Conservation (phyloP, 92 coral and sea anemone genomes). For the Phenganax subtilis region DNA sequence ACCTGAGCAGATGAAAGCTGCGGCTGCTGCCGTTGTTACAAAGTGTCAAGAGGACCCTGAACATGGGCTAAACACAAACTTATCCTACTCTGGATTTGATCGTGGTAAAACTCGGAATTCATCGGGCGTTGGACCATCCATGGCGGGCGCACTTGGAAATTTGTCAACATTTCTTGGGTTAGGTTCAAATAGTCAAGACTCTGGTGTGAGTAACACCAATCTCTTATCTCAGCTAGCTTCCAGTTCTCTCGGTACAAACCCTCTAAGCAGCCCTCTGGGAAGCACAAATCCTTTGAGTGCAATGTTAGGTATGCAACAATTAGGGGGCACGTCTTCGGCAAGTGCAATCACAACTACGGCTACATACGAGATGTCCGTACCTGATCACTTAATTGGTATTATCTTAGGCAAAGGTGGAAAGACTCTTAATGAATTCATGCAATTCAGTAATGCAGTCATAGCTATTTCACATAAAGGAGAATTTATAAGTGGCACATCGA, state of each 20-base stretch:
- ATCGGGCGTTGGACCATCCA: conserved; percentile 56
- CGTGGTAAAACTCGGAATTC: conserved; percentile 38
- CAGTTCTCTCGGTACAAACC: conserved; percentile 66
- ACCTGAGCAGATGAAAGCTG: conserved; percentile 86
- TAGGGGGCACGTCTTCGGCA: conserved; percentile 45
- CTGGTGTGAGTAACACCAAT: conserved; percentile 54
- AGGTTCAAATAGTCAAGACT: conserved; percentile 16
- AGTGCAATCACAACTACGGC: conserved; percentile 88
- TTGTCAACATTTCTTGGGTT: conserved; percentile 45
- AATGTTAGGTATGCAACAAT: conserved; percentile 45
- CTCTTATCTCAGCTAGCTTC: conserved; percentile 87
- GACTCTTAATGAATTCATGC: conserved; percentile 96
- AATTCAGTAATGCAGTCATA: conserved; percentile 92
- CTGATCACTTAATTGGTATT: conserved; percentile 92
- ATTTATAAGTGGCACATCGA: conserved; percentile 89
- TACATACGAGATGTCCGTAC: conserved; percentile 91
- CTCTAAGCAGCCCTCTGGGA: conserved; percentile 66
- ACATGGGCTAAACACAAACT: conserved; percentile 90
- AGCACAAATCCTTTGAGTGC: conserved; percentile 61
- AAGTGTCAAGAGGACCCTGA: conserved; percentile 98
- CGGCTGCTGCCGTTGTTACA: conserved; percentile 77
- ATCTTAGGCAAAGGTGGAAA: conserved; percentile 95
- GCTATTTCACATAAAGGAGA: conserved; percentile 98
- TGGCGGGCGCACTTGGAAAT: conserved; percentile 83
- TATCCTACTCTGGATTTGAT: conserved; percentile 72